phyloP scores from a whole-genome alignment of 2,888 invertebrate genomes.

The Crepidodera aurea region DNA sequence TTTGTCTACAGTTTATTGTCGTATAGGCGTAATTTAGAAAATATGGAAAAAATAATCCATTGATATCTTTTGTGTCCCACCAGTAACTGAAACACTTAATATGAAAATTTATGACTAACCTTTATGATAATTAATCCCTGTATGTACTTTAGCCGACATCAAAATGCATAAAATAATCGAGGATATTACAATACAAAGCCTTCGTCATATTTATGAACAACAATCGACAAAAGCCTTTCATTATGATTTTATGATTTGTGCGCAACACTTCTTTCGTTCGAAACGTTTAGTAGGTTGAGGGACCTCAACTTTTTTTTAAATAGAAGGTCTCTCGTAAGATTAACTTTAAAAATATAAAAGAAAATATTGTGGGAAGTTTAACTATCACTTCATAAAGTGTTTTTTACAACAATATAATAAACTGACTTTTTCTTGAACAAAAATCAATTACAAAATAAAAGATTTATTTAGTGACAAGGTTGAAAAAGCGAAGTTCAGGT shows the following conservation, averaged over 20 bases:
- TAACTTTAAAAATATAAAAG: too few species aligned
- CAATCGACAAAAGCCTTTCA: constrained; percentile 15
- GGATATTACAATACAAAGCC: constrained; percentile 14
- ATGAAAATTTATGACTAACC: constrained; percentile 15
- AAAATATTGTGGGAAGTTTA: too few species aligned
- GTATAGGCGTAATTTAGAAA: constrained; percentile 4
- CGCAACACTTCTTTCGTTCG: constrained; percentile 7
- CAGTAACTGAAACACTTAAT: constrained; percentile 12
- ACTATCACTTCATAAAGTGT: too few species aligned
- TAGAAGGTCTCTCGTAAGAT: too few species aligned
- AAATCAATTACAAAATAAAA: too few species aligned
- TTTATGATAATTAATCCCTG: constrained; percentile 14
- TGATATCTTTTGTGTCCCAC: constrained; percentile 10
- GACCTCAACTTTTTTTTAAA: not conserved
- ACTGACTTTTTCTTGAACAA: too few species aligned
- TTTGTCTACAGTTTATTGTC: constrained; percentile 5
- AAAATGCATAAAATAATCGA: constrained; percentile 14
- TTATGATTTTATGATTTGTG: constrained; percentile 12
- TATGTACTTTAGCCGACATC: constrained; percentile 6
- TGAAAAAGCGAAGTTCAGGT: too few species aligned
- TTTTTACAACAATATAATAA: too few species aligned
- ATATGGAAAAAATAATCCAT: constrained; percentile 3
- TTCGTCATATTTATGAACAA: constrained; percentile 15
- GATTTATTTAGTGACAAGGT: too few species aligned
- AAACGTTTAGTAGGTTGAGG: constrained; percentile 7